Base-by-base conservation (phyloP, 2,888 invertebrate genomes). In the Emmelina monodactyla region DNA sequence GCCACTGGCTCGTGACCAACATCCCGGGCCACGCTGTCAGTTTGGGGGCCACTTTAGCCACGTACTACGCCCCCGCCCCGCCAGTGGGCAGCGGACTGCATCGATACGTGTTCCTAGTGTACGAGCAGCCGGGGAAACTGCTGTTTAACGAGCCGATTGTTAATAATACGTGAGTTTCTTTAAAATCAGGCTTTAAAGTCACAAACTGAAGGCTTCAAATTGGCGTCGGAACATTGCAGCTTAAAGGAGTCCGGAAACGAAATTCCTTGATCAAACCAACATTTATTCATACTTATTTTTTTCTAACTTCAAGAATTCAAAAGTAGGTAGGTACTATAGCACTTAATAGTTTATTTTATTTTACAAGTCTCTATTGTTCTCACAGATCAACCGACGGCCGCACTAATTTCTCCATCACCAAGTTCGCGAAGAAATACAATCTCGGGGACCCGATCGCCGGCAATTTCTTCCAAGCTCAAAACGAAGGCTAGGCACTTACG, bases 381-480 rank as follows among this genome's bases (percentile, higher is more conserved):
- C 58, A 3, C 62, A 80, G 79, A 16, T 76, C 78, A 1, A 68
- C 57, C 5, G 67, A 65, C 9, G 61, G 65, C 25, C 75, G 80
- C 25, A 68, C 53, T 1, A 51, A 45, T 16, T 80, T 79, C 56
- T 69, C 71, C 13, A 72, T 75, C 36, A 47, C 68, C 33, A 84
- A 85, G 12, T 89, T 91, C 58, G 90, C 91, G 0, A 55, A 76
- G 32, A 91, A 92, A 53, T 87, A 92, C 64, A 82, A 84, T 11
- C 73, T 94, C 7, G 89, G 86, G 2, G 75, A 85, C 35, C 91
- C 92, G 0, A 63, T 92, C 33, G 91, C 91, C 39, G 92, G 91
- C 13, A 94, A 92, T 58, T 86, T 91, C 60, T 94, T 84, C 62
- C 86, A 88, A 60, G 92, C 92, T 0, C 76, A 90, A 51, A 92